These are phyloP conservation scores for Daphoenositta chrysoptera DNA, from an alignment of 2,113 vertebrate species.

Conservation along the genomic window DNA sequence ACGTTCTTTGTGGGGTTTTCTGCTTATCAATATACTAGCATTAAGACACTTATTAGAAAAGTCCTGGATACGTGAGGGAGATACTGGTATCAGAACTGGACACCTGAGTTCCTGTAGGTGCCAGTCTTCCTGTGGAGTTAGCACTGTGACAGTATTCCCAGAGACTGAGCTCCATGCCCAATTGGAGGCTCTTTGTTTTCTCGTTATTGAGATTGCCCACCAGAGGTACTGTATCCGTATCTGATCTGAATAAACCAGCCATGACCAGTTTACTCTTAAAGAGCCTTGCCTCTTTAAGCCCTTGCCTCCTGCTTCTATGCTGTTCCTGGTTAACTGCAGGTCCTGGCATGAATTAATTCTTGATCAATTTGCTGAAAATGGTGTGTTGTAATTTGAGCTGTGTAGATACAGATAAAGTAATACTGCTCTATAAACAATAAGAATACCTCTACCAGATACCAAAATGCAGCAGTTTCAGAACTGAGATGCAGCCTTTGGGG, in stretches of 20 bases:
- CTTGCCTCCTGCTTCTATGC: neutral
- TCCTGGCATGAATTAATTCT: neutral
- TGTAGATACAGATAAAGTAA: neutral
- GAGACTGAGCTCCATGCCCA: neutral
- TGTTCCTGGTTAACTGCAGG: neutral
- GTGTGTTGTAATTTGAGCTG: neutral
- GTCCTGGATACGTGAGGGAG: neutral
- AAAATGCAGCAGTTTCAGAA: neutral
- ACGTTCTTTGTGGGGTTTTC: neutral
- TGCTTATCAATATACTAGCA: neutral
- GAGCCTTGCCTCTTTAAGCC: neutral
- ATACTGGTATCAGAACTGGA: fast-evolving
- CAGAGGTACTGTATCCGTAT: neutral
- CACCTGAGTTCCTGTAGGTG: neutral
- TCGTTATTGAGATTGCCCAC: neutral
- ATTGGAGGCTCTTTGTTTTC: neutral
- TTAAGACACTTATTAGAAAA: neutral
- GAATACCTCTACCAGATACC: neutral
- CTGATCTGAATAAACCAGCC: neutral
- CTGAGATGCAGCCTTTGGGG: neutral
- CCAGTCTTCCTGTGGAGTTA: neutral
- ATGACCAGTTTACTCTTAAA: neutral
- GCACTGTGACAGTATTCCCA: neutral
- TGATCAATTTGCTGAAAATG: neutral
- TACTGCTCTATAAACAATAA: neutral